Evolutionary conservation across 2,888 invertebrate species (phyloP), one percentile per base, ranked within the genome.

Genomic region (Nudaria mundana): DNA sequence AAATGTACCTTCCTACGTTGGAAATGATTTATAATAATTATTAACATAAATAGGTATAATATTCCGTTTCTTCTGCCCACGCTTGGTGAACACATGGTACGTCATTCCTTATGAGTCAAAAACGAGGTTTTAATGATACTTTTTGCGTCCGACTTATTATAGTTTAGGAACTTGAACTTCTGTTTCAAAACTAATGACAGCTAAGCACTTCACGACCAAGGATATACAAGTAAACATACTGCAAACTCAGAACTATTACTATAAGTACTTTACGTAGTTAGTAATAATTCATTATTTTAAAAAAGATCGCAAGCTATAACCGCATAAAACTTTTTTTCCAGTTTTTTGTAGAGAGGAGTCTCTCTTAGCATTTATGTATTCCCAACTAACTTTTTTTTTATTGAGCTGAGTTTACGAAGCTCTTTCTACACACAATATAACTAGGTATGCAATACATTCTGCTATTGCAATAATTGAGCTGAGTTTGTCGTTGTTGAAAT

Each of bases 161-260:
- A 40, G 35, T 33, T 43, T 30, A 26, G 34, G 31, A 51, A 34
- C 37, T 35, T 28, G 40, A n/a, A 38, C 46, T 55, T 29, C 45
- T 52, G 52, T 48, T 41, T 37, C 49, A 44, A 31, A 52, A 58
- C 50, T 45, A 58, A 52, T 51, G 52, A 42, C 3, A 15, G 28
- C 5, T 40, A 53, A 41, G 42, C 43, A 52, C 35, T 40, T 32
- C 56, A 60, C 46, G 59, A 67, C 68, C 64, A 59, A 56, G 57
- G 52, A 62, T 63, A 60, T 76, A n/a, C n/a, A n/a, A n/a, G n/a
- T n/a, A 69, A 74, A 76, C 42, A 54, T 39, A 51, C n/a, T n/a
- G n/a, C 59, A 55, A 57, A 53, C 63, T 57, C 62, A 68, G 69
- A 68, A 74, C n/a, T n/a, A n/a, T n/a, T n/a, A n/a, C n/a, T n/a